Percentiles rank a stretch among this genome's conserved stretches.
These are phyloP conservation scores for Hydriomena furcata DNA, from an alignment of 2,888 invertebrate genomes.

Conservation along the genomic window DNA sequence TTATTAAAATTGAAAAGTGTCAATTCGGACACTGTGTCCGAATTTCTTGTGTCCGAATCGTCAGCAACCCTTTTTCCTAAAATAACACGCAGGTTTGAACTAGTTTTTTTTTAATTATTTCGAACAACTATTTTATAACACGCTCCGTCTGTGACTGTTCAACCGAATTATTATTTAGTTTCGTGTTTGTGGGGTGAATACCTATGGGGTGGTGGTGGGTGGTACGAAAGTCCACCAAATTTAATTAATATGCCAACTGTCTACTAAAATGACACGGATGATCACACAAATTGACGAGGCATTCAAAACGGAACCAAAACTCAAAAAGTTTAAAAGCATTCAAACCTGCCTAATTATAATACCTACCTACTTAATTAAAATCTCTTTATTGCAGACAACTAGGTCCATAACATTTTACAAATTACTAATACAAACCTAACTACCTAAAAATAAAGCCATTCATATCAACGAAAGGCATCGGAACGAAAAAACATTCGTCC, in stretches of 20 bases:
- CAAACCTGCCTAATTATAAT: background rate
- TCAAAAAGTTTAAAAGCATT: background rate
- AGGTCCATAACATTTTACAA: no score
- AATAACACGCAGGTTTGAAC: no score
- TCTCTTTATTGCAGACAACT: no score
- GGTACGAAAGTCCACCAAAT: slow-evolving; percentile 37
- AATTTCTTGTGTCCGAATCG: no score
- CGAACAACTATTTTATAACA: slow-evolving; percentile 3
- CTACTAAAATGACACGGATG: slow-evolving; percentile 51
- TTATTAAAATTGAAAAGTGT: no score
- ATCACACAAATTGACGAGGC: slow-evolving; percentile 38
- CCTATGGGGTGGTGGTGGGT: slow-evolving; percentile 34
- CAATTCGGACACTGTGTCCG: no score
- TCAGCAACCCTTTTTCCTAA: no score
- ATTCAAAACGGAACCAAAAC: slow-evolving; percentile 59
- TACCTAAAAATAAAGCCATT: background rate
- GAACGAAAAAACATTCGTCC: slow-evolving; percentile 14
- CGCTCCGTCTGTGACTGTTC: slow-evolving; percentile 10
- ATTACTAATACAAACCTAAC: no score
- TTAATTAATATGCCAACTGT: slow-evolving; percentile 29
- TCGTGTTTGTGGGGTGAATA: slow-evolving; percentile 11
- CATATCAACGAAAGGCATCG: slow-evolving; percentile 3
- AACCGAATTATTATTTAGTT: slow-evolving; percentile 6
- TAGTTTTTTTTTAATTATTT: no score
- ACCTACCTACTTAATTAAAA: no score